Conservation (phyloP, 2,888 invertebrate species). For the Parelbella ahira region DNA sequence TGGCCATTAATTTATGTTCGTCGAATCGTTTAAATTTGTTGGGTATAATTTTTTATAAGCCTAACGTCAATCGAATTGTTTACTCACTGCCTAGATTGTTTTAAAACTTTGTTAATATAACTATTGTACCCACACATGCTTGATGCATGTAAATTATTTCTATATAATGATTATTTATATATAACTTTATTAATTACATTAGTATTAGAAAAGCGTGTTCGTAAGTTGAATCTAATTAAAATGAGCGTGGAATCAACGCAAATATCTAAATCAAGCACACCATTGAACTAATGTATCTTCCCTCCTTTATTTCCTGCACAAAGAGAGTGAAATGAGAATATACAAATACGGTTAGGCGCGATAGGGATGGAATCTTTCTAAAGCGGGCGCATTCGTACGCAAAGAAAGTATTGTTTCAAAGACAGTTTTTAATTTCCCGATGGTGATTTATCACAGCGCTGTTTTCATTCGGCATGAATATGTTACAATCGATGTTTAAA, state of each 20-base stretch:
- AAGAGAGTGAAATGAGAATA: slow-evolving; percentile 26
- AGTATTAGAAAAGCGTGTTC: no score
- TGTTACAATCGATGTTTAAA: slow-evolving; percentile 56
- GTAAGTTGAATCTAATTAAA: no score
- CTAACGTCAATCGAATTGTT: no score
- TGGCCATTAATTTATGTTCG: no score
- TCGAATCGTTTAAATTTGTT: no score
- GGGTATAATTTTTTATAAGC: no score
- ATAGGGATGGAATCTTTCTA: slow-evolving; percentile 2
- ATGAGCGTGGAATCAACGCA: slow-evolving; percentile 35
- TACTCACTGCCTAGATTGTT: no score
- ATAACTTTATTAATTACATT: no score
- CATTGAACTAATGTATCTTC: slow-evolving; percentile 28
- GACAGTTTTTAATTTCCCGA: slow-evolving; percentile 81
- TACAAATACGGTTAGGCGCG: neutral
- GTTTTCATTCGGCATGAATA: slow-evolving; percentile 45
- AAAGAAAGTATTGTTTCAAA: slow-evolving; percentile 76
- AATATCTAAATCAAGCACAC: slow-evolving; percentile 37
- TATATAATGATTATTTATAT: no score
- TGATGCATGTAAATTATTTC: no score
- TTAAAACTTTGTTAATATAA: no score
- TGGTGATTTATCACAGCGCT: slow-evolving; percentile 75
- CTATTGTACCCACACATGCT: no score
- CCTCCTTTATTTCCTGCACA: slow-evolving; percentile 22
- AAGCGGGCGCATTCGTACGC: slow-evolving; percentile 48